Evolutionary conservation across 2,888 invertebrate genomes (phyloP).

Genomic region (Strigamia maritima): DNA sequence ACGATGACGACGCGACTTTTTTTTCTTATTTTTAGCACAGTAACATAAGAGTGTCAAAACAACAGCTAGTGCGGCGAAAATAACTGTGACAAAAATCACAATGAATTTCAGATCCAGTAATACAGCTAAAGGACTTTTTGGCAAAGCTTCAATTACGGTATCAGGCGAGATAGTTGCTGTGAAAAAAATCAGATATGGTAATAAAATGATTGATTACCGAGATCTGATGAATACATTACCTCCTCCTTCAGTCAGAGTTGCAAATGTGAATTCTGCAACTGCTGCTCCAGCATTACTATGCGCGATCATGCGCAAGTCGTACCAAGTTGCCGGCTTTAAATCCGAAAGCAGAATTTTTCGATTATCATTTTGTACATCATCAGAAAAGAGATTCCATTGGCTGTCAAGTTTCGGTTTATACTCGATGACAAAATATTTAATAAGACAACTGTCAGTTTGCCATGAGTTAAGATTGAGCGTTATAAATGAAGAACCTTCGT

Average conservation of each 20-base stretch:
- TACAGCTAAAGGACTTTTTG: neutral
- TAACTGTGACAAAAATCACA: neutral
- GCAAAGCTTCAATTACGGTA: neutral
- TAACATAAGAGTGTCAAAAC: neutral
- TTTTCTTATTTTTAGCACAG: neutral
- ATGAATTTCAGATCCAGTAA: constrained; percentile 8
- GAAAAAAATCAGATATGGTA: neutral
- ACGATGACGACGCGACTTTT: neutral
- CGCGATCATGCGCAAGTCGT: constrained; percentile 33
- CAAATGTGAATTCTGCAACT: constrained; percentile 5
- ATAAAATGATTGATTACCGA: neutral
- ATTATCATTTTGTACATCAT: constrained; percentile 49
- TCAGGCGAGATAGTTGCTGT: constrained; percentile 15
- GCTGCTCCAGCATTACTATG: constrained; percentile 29
- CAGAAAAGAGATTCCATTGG: constrained; percentile 44
- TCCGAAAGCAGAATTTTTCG: constrained; percentile 48
- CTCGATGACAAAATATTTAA: constrained; percentile 37
- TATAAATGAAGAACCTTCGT: constrained; percentile 22
- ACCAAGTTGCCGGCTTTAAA: constrained; percentile 44
- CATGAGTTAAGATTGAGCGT: constrained; percentile 37
- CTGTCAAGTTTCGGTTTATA: constrained; percentile 11
- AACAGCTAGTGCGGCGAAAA: neutral
- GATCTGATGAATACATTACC: neutral
- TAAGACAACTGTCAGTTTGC: constrained; percentile 31
- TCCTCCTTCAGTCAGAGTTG: constrained; percentile 31